Base-by-base conservation (phyloP, 2,113 vertebrate genomes). In the Irena cyanogastra region DNA sequence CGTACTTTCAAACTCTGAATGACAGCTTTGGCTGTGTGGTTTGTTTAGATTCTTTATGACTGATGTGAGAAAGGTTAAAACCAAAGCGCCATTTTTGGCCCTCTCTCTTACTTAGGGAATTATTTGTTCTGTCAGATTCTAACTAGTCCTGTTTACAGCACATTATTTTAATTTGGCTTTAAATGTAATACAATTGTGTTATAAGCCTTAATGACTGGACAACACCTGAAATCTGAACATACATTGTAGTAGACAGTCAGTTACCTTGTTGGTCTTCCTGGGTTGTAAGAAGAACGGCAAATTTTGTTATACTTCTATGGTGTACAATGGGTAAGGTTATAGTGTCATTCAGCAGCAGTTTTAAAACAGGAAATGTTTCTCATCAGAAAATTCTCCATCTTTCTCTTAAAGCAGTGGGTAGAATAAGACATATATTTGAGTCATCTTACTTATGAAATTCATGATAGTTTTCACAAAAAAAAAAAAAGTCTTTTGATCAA, bases 321-420 rank as follows among this genome's bases (percentile, higher is more conserved):
- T 61, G 18, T 26, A n/a, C 11, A 31, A 20, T 54, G 17, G 4
- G 14, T 78, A 23, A 24, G 10, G 7, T 52, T 93, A 16, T 61
- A 16, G 21, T 33, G 13, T 31, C 17, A 57, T 39, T 57, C n/a
- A 83, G 16, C 24, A 47, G 5, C 7, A 83, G 2, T 2, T 8
- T 47, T 44, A 70, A 45, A 84, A 44, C 3, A 76, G 4, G 8
- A 5, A 3, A 53, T 30, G 7, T 1, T 56, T 81, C 30, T 52
- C 0, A 52, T 10, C 19, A 52, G 12, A 42, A 87, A 84, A 49
- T 44, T 54, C 4, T 69, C 35, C 9, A 1, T 31, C 1, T 9
- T 59, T 50, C 7, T 45, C 65, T 82, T 68, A 42, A 75, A 68
- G 2, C 8, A 56, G 21, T 16, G 3, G 2, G 8, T 60, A 72